Evolutionary conservation across 37 sponge, comb jelly and placozoan genomes (phyloP), one percentile per base, ranked within the genome.

Genomic region (Dysidea cf. avara): DNA sequence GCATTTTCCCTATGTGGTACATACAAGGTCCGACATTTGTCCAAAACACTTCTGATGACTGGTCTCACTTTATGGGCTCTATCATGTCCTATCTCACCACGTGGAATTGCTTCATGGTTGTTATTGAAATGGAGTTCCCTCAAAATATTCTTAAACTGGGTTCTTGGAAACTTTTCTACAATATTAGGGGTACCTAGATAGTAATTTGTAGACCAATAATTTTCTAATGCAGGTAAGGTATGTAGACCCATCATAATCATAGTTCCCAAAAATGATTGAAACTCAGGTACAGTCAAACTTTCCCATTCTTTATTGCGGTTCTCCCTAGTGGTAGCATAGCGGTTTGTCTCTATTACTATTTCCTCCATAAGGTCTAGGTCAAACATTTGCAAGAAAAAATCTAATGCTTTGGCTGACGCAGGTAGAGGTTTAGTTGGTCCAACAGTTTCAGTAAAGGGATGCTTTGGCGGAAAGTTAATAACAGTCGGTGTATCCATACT

Each of bases 121-220:
- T 43, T 9, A 39, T 17, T 21, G 1, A 75, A 56, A 25, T 66
- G 68, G 7, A 77, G 30, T 38, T 54, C 56, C 12, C 68, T 20
- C 12, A 13, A 3, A 6, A 77, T 35, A 1, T 7, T 22, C 13
- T 39, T 40, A 26, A 77, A 77, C 2, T 57, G 37, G 25, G 53
- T 46, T 3, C 55, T 38, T 2, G 58, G 34, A 31, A 77, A 21
- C 0, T 40, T 22, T 28, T 48, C 17, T 7, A 55, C 37, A 5
- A 66, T 33, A 46, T 67, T 53, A 2, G 57, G 68, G 1, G 22
- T 39, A 25, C 57, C 46, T 2, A 77, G 38, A 21, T 39, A 14
- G 1, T 24, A 5, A 22, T 54, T 50, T 37, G 28, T 77, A 17
- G 57, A 53, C 78, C 78, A 66, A 48, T 77, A 77, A n/a, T 66